These are phyloP conservation scores for Ptilodon capucinus DNA, from an alignment of 2,888 invertebrate species.

Conservation along the genomic window DNA sequence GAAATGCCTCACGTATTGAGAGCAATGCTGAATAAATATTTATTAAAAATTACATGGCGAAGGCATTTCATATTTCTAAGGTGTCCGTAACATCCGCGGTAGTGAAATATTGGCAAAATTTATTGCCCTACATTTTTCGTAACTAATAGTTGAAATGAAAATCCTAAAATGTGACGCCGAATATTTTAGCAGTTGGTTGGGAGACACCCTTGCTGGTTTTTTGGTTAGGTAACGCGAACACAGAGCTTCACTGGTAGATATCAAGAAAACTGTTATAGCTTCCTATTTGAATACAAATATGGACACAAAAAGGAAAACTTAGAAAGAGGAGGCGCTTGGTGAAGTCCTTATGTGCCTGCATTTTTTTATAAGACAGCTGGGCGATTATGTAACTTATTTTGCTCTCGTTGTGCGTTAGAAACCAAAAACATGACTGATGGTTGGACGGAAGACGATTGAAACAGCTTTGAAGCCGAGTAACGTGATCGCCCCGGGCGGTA, in stretches of 20 bases:
- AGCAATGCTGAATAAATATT: conserved; percentile 69
- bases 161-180: no score
- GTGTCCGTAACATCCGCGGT: background rate
- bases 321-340: conserved; percentile 45
- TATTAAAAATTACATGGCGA: conserved; percentile 69
- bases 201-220: background rate
- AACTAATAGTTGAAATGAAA: background rate
- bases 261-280: no score
- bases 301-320: conserved; percentile 20
- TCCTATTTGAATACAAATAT: conserved; percentile 8
- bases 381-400: no score
- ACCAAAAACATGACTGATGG: no score
- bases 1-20: conserved; percentile 51
- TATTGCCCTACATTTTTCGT: background rate
- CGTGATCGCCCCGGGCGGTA: no score
- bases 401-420: no score
- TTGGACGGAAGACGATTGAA: no score
- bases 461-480: no score
- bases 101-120: background rate
- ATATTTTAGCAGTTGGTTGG: background rate
- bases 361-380: conserved; percentile 43
- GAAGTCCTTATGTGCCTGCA: conserved; percentile 53
- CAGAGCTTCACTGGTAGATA: background rate
- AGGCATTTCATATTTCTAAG: conserved; percentile 9
- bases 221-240: background rate